Conservation (phyloP, 2,113 vertebrate species). For the Rhipidura dahli region DNA sequence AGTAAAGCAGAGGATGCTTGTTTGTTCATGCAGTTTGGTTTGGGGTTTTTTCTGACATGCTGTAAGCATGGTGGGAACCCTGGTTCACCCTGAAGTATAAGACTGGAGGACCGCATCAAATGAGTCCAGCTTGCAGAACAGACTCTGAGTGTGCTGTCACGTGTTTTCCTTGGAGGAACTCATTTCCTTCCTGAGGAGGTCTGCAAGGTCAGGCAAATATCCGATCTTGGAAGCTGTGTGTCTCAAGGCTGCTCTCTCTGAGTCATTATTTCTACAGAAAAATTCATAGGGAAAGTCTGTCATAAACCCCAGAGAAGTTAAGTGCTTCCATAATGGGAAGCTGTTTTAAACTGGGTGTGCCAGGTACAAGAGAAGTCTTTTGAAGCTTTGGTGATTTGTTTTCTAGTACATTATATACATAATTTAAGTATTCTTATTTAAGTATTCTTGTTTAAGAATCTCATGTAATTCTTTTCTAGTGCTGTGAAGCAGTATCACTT, state of each 20-base stretch:
- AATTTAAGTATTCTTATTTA: not conserved
- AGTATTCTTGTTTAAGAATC: not conserved
- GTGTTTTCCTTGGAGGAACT: constrained; percentile 61
- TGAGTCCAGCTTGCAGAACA: not conserved
- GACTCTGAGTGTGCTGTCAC: constrained; percentile 38
- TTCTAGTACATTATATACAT: rapidly evolving
- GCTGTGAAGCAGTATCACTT: not conserved
- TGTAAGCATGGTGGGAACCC: not conserved
- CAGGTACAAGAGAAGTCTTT: not conserved
- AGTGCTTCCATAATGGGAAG: not conserved
- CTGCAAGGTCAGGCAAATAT: constrained; percentile 62
- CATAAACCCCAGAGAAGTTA: not conserved
- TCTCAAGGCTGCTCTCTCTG: constrained; percentile 4
- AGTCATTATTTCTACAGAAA: constrained; percentile 25
- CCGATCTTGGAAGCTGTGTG: constrained; percentile 5
- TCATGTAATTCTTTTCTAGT: not conserved
- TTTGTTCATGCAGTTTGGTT: not conserved
- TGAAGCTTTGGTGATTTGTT: not conserved
- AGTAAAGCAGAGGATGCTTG: not conserved
- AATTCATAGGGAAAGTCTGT: not conserved
- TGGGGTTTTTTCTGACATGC: not conserved
- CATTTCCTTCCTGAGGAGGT: constrained; percentile 69
- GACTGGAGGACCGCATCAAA: not conserved
- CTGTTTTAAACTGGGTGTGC: not conserved
- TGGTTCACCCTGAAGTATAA: not conserved